Conservation (phyloP, 2,797 vertebrate species). For the Sarcophilus harrisii region DNA sequence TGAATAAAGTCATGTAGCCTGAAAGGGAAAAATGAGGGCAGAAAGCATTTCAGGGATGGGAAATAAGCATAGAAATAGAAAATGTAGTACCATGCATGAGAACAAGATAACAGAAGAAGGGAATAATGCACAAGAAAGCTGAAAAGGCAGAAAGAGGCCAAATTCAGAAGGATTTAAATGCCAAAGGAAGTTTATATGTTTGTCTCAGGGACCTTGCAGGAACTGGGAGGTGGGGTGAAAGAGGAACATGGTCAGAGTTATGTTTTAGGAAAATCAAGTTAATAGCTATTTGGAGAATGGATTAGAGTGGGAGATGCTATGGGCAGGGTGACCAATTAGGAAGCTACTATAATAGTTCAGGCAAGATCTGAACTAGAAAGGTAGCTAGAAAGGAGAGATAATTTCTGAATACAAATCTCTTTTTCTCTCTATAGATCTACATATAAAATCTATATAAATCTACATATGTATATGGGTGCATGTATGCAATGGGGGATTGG, state of each 20-base stretch:
- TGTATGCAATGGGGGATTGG: no score
- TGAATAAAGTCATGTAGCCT: neutral
- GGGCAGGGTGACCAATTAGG: no score
- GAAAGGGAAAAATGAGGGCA: neutral
- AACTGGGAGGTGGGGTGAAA: neutral
- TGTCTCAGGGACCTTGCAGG: neutral
- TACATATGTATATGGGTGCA: no score
- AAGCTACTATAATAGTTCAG: no score
- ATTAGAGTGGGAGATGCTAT: no score
- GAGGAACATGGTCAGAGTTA: neutral
- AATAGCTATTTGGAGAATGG: no score
- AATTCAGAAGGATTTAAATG: neutral
- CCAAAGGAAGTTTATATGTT: neutral
- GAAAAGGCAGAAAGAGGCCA: neutral
- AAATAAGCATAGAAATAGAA: neutral
- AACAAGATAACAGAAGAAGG: neutral
- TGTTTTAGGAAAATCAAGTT: no score
- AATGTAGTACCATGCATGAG: neutral
- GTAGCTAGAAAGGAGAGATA: no score
- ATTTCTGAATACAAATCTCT: no score
- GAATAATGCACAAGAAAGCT: neutral
- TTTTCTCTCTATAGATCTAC: no score
- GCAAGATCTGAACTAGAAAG: no score
- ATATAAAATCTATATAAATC: no score
- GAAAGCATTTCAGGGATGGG: neutral